phyloP scores from a whole-genome alignment of 2,113 vertebrate species.

The Dicentrarchus labrax region DNA sequence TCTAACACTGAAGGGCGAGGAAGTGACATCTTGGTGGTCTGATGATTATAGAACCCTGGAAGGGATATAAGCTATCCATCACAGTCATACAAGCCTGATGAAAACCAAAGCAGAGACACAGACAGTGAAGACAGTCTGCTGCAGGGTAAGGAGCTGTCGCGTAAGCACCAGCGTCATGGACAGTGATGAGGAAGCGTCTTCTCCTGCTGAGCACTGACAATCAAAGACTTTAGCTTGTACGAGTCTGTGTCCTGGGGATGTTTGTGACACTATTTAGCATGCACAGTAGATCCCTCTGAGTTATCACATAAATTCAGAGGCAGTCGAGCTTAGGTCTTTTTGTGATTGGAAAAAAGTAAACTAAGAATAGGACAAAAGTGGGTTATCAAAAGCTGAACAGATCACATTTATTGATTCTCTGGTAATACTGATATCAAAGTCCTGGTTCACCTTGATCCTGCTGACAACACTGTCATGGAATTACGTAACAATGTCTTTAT shows the following conservation, averaged over 20 bases:
- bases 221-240: constrained; percentile 25
- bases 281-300: not conserved
- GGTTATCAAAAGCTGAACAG: not conserved
- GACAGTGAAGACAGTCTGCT: constrained; percentile 28
- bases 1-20: constrained; percentile 18
- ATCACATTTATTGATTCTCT: not conserved
- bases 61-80: constrained; percentile 48
- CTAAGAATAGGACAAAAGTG: not conserved
- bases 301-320: constrained; percentile 17
- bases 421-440: not conserved
- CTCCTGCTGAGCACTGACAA: constrained; percentile 41
- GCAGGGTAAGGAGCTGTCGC: constrained; percentile 19
- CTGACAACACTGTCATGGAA: not conserved
- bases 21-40: constrained; percentile 27
- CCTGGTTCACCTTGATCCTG: not conserved
- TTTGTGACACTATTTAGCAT: constrained; percentile 24
- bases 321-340: not conserved
- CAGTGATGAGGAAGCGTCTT: constrained; percentile 24
- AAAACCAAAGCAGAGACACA: constrained; percentile 8
- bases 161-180: not conserved
- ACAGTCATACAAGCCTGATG: constrained; percentile 26
- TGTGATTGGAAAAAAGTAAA: not conserved
- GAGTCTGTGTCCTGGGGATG: constrained; percentile 21
- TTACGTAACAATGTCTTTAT: not conserved
- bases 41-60: constrained; percentile 52